Base-by-base conservation (phyloP, 1,140 invertebrate species). In the Drosophila kepulauana region DNA sequence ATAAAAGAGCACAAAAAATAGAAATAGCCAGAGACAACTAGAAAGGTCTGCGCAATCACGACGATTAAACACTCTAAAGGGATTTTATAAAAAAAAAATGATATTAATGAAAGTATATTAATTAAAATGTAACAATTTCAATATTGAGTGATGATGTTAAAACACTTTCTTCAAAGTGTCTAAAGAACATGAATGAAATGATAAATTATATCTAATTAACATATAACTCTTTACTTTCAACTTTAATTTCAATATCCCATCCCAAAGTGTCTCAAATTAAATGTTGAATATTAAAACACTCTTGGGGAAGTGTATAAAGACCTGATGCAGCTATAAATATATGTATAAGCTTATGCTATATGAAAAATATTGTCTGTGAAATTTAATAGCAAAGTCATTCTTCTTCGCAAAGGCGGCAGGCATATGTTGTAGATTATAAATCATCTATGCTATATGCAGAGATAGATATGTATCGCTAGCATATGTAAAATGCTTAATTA, bases 401-500 rank as follows among this genome's bases (percentile, higher is more conserved):
- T 67, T 58, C 43, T 67, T 66, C 38, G 45, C 56, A 56, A 5
- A 35, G 57, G 4, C 51, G 25, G 46, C 69, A 35, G 15, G 10
- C 0, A 8, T 16, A 46, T 67, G 43, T 48, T 38, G 13, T 45
- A 1, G 7, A 30, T 66, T 66, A 15, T 67, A 68, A 28, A 70
- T 25, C 28, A 54, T 54, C 28, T 54, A 54, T 38, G 20, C 20
- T 25, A 25, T 25, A 25, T 25, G 20, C 20, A 25, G 20, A 41
- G 48, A 49, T 64, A 52, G 6, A 10, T 15, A 65, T 56, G 43
- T 38, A 56, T 74, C 61, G 38, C 33, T 67, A 11, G 20, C 16
- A 30, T 38, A 28, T 52, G 10, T 64, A 56, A 54, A 65, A 70
- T 67, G 68, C 74, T 68, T 79, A 85, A 87, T 86, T 87, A 87